phyloP scores from a whole-genome alignment of 2,888 invertebrate species.

The Psylliodes chrysocephalus region DNA sequence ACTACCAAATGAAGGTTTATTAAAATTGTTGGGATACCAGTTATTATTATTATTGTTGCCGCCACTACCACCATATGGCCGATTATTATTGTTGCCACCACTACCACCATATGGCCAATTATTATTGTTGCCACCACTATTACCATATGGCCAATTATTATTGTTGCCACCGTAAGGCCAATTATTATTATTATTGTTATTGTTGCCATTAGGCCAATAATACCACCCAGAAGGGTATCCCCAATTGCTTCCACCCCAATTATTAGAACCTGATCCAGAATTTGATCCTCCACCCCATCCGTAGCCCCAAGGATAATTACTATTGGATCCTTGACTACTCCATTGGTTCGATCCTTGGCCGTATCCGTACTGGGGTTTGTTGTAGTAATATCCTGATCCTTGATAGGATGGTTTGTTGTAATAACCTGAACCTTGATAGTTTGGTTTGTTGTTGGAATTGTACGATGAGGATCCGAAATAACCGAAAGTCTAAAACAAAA shows the following conservation, averaged over 20 bases:
- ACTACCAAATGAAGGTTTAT: not conserved
- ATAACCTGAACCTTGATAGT: not conserved
- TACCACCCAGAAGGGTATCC: not conserved
- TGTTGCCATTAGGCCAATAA: constrained; percentile 1
- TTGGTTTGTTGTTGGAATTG: not conserved
- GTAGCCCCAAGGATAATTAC: not conserved
- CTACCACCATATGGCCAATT: no score
- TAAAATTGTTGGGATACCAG: not conserved
- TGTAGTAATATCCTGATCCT: not conserved
- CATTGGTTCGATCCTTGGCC: not conserved
- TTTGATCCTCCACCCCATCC: not conserved
- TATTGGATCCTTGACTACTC: not conserved
- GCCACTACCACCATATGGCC: not conserved
- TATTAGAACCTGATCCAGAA: constrained; percentile 3
- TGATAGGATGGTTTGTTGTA: constrained; percentile 1
- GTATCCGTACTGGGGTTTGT: constrained; percentile 2
- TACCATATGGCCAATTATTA: not conserved
- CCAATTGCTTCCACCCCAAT: not conserved
- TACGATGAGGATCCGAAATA: not conserved
- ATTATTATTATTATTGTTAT: not conserved
- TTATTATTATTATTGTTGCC: not conserved
- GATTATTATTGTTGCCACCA: not conserved
- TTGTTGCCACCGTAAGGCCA: not conserved
- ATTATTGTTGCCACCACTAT: not conserved
- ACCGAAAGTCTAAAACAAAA: not conserved